Evolutionary conservation across 2,888 invertebrate genomes (phyloP).

Genomic region (Alcis repandata): DNA sequence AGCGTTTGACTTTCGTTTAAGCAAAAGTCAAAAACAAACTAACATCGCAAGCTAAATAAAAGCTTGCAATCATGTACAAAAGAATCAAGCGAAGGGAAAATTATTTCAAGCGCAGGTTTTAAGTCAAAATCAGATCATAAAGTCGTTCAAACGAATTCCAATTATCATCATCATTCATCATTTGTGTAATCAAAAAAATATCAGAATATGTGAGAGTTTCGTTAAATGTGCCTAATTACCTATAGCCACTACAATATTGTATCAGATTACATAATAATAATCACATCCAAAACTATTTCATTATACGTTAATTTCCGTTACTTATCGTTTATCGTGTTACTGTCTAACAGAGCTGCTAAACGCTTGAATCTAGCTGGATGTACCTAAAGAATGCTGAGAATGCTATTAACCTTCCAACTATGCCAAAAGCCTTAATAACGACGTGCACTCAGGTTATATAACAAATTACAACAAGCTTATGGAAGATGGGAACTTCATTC

Average conservation of each 20-base stretch:
- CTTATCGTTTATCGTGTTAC: not conserved
- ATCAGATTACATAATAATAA: not conserved
- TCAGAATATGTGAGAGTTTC: too few relatives aligned
- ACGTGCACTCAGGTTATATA: conserved; percentile 24
- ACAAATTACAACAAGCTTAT: conserved; percentile 19
- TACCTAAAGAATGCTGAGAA: conserved; percentile 17
- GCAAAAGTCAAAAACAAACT: too few relatives aligned
- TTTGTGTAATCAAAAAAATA: too few relatives aligned
- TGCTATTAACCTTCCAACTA: conserved; percentile 26
- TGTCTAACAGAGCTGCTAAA: not conserved
- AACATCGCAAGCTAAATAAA: too few relatives aligned
- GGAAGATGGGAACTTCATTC: conserved; percentile 21
- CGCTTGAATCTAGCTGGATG: not conserved
- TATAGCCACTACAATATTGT: conserved; percentile 1
- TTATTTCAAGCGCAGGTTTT: too few relatives aligned
- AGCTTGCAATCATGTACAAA: too few relatives aligned
- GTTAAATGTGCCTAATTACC: too few relatives aligned
- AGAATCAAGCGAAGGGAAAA: not conserved
- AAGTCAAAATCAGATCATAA: too few relatives aligned
- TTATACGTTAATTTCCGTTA: not conserved
- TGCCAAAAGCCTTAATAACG: conserved; percentile 17
- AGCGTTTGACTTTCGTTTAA: conserved; percentile 21
- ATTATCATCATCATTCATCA: too few relatives aligned
- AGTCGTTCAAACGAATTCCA: too few relatives aligned
- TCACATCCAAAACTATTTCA: conserved; percentile 8